Evolutionary conservation across 2,797 vertebrate species (phyloP).

Genomic region (Decapterus maruadsi): DNA sequence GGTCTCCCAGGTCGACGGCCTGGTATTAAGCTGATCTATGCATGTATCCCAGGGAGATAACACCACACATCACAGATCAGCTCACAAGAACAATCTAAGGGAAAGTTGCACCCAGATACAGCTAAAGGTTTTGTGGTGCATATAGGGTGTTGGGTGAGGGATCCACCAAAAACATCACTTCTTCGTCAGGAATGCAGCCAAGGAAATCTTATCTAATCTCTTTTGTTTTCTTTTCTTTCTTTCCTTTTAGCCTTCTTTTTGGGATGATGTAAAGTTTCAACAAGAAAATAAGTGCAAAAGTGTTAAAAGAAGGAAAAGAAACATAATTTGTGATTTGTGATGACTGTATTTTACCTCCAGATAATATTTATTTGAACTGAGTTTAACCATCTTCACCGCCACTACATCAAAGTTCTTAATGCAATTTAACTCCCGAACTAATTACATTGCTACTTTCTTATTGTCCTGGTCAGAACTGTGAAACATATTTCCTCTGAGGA

Average conservation of each 20-base stretch:
- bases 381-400: background rate
- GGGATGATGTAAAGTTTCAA: background rate
- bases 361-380: slow-evolving; percentile 3
- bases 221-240: too few relatives aligned
- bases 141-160: slow-evolving; percentile 1
- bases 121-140: background rate
- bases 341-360: background rate
- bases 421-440: slow-evolving; percentile 10
- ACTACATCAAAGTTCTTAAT: background rate
- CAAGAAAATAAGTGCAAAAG: background rate
- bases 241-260: background rate
- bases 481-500: slow-evolving; percentile 20
- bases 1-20: slow-evolving; percentile 46
- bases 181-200: slow-evolving; percentile 15
- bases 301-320: slow-evolving; percentile 4
- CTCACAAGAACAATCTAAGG: slow-evolving; percentile 34
- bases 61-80: slow-evolving; percentile 37
- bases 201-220: slow-evolving; percentile 22
- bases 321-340: background rate
- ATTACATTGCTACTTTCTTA: slow-evolving; percentile 22
- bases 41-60: slow-evolving; percentile 64
- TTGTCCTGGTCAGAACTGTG: slow-evolving; percentile 26
- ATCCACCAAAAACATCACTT: slow-evolving; percentile 30
- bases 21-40: slow-evolving; percentile 67
- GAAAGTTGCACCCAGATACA: slow-evolving; percentile 44